phyloP scores from a whole-genome alignment of 1,140 invertebrate species.

The Diabrotica virgifera region DNA sequence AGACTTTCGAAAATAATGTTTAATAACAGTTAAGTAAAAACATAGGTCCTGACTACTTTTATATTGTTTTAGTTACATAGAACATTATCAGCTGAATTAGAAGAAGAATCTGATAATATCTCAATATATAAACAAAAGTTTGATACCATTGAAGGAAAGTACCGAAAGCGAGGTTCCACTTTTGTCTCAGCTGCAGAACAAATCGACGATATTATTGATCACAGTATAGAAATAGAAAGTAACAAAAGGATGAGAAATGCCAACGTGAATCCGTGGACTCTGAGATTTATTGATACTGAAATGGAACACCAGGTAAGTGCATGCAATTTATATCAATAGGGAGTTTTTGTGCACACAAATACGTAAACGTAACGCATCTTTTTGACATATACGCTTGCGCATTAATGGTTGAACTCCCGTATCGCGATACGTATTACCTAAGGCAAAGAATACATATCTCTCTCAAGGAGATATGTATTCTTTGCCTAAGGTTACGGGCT shows the following conservation, averaged over 20 bases:
- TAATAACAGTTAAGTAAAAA: too few relatives aligned
- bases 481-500: too few relatives aligned
- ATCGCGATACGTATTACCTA: too few relatives aligned
- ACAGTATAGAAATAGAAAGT: conserved; percentile 88
- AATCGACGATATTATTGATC: conserved; percentile 83
- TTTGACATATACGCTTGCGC: too few relatives aligned
- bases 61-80: conserved; percentile 36
- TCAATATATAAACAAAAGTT: conserved; percentile 37
- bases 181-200: conserved; percentile 55
- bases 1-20: too few relatives aligned
- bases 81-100: conserved; percentile 38
- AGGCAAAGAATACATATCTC: too few relatives aligned
- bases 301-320: conserved; percentile 55
- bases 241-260: conserved; percentile 87
- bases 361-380: too few relatives aligned
- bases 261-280: conserved; percentile 81
- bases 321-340: too few relatives aligned
- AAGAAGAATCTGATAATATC: conserved; percentile 41
- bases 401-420: too few relatives aligned
- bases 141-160: conserved; percentile 25
- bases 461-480: too few relatives aligned
- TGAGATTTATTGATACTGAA: conserved; percentile 76
- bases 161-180: conserved; percentile 28
- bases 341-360: too few relatives aligned
- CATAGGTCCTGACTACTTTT: neutral